These are phyloP conservation scores for Hymenopus coronatus DNA, from an alignment of 2,888 invertebrate genomes.

Conservation along the genomic window DNA sequence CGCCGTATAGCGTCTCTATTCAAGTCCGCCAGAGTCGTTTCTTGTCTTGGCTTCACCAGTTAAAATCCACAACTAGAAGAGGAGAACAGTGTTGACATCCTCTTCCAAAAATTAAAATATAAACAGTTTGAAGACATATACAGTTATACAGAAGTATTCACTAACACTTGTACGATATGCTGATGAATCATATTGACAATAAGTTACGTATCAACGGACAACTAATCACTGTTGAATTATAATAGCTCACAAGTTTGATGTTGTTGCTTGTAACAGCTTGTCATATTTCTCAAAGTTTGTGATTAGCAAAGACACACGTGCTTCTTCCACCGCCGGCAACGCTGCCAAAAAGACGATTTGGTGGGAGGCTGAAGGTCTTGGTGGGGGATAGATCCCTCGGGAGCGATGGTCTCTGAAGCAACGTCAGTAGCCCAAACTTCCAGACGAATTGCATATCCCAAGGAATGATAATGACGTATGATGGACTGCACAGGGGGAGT, in stretches of 20 bases:
- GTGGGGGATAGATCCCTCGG: too few relatives aligned
- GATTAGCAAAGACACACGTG: background rate
- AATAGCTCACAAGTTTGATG: background rate
- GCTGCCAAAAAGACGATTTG: too few relatives aligned
- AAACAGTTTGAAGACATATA: background rate
- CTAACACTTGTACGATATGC: too few relatives aligned
- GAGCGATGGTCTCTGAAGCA: too few relatives aligned
- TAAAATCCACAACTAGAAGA: background rate
- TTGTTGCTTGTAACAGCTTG: too few relatives aligned
- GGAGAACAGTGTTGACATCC: background rate
- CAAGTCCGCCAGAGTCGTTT: constrained; percentile 59
- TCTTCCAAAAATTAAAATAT: background rate
- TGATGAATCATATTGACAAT: too few relatives aligned
- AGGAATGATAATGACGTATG: constrained; percentile 2
- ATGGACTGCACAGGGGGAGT: background rate
- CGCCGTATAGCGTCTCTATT: constrained; percentile 32
- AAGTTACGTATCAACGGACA: too few relatives aligned
- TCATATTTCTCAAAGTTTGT: too few relatives aligned
- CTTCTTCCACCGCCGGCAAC: background rate
- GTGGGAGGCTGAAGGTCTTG: too few relatives aligned
- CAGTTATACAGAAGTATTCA: too few relatives aligned
- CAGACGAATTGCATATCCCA: constrained; percentile 3
- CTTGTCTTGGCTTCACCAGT: constrained; percentile 18
- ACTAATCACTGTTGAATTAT: background rate
- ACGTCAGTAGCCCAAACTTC: background rate